phyloP scores from a whole-genome alignment of 2,888 invertebrate genomes.

The Reticulitermes lucifugus region DNA sequence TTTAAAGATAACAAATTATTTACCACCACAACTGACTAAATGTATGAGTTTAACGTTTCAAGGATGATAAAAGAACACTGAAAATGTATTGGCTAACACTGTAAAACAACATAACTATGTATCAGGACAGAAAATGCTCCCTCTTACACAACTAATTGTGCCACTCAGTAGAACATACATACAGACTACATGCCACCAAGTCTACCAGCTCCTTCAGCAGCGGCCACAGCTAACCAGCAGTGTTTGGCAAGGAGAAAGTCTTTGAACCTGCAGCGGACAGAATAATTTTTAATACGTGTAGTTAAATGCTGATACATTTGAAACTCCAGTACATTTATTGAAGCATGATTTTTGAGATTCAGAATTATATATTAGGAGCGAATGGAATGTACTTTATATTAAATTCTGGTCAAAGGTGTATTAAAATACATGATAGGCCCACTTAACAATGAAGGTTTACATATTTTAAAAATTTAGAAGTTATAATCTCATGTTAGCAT shows the following conservation, averaged over 20 bases:
- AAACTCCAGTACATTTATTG: background rate
- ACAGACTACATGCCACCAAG: background rate
- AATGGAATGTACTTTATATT: background rate
- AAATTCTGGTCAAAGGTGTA: background rate
- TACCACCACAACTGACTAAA: background rate
- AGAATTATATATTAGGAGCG: background rate
- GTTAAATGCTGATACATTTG: background rate
- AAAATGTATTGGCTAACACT: background rate
- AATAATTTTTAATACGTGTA: background rate
- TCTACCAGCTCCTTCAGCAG: background rate
- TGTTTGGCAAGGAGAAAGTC: background rate
- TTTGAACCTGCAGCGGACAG: background rate
- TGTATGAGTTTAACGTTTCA: background rate
- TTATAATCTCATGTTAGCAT: background rate
- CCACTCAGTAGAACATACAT: background rate
- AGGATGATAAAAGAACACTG: background rate
- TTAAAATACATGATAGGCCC: conserved; percentile 6
- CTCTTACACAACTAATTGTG: background rate
- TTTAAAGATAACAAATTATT: background rate
- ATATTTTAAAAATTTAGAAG: background rate
- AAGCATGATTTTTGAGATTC: background rate
- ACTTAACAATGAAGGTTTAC: background rate
- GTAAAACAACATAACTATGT: background rate
- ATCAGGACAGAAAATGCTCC: background rate
- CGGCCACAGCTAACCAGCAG: background rate